Evolutionary conservation across 2,888 invertebrate genomes (phyloP).

Genomic region (Hypomecis atomaria): DNA sequence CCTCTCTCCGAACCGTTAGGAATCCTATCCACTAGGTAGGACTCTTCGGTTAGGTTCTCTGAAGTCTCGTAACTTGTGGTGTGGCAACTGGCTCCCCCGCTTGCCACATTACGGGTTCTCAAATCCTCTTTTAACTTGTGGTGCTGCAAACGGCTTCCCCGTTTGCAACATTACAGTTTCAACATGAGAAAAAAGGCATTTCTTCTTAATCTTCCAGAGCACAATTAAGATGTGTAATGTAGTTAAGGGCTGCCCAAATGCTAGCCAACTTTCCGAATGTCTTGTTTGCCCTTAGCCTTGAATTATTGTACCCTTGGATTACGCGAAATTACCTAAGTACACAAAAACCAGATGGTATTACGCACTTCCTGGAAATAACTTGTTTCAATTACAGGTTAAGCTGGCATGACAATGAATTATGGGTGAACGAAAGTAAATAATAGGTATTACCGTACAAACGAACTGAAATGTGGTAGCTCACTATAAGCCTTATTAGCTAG

Average conservation of each 20-base stretch:
- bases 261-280: slow-evolving; percentile 14
- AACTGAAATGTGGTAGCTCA: too few species aligned
- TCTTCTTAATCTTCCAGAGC: slow-evolving; percentile 4
- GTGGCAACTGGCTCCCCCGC: too few species aligned
- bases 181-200: background rate
- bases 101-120: too few species aligned
- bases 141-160: too few species aligned
- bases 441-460: too few species aligned
- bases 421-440: background rate
- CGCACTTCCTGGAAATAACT: slow-evolving; percentile 18
- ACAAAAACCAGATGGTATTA: slow-evolving; percentile 34
- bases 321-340: slow-evolving; percentile 22
- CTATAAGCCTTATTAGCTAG: too few species aligned
- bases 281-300: slow-evolving; percentile 29
- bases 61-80: too few species aligned
- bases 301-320: slow-evolving; percentile 26
- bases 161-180: too few species aligned
- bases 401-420: slow-evolving; percentile 20
- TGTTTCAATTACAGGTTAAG: slow-evolving; percentile 12
- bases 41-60: too few species aligned
- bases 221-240: slow-evolving; percentile 18
- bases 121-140: too few species aligned
- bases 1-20: too few species aligned
- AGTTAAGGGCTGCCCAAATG: slow-evolving; percentile 13
- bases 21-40: too few species aligned